phyloP scores from a whole-genome alignment of 2,888 invertebrate genomes.

The Eristalis tenax region DNA sequence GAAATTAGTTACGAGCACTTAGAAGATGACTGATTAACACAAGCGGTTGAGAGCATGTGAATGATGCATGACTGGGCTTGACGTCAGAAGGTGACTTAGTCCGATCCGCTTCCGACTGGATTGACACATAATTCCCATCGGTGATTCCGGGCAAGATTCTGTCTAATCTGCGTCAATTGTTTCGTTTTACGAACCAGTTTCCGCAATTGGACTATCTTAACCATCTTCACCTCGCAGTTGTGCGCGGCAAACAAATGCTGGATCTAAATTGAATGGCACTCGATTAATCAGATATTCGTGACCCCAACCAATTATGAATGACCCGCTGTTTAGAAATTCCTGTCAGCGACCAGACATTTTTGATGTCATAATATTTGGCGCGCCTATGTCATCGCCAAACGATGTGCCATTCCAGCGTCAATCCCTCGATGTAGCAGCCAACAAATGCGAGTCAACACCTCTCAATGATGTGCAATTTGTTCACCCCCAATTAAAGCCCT shows the following conservation, averaged over 20 bases:
- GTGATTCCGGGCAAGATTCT: too few relatives aligned
- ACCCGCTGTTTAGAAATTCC: not conserved
- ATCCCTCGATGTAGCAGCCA: not conserved
- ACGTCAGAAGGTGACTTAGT: not conserved
- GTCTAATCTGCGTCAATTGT: too few relatives aligned
- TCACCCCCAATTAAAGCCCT: not conserved
- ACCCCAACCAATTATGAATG: not conserved
- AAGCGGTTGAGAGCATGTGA: not conserved
- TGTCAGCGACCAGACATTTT: not conserved
- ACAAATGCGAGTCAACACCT: not conserved
- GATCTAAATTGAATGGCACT: not conserved
- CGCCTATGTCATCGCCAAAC: not conserved
- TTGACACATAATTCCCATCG: not conserved
- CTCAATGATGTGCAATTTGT: not conserved
- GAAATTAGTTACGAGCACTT: not conserved
- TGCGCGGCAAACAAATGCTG: not conserved
- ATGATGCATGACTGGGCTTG: not conserved
- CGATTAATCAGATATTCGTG: not conserved
- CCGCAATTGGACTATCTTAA: not conserved
- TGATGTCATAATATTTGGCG: not conserved
- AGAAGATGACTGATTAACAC: not conserved
- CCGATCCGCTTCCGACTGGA: not conserved
- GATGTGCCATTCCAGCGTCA: not conserved
- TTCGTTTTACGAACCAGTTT: not conserved
- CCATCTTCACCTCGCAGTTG: not conserved